Percentiles rank a stretch among this genome's conserved stretches.
Conservation (phyloP, 2,113 vertebrate genomes). For the Edolisoma coerulescens region DNA sequence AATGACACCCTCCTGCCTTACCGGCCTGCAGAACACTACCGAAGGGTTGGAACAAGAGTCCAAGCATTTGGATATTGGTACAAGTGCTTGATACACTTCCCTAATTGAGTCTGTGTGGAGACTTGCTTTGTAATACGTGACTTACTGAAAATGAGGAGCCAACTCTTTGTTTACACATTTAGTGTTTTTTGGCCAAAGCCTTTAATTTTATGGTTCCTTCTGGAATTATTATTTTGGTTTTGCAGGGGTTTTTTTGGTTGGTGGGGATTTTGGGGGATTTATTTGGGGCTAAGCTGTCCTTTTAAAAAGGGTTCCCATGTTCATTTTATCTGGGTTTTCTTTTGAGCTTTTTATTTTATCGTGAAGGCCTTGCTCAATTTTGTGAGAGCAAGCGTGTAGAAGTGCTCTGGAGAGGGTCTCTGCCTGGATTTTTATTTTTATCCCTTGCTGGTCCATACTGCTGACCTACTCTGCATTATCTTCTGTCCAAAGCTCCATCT, state of each 20-base stretch:
- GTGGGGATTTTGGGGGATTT: not conserved
- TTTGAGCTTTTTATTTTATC: not conserved
- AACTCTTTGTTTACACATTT: not conserved
- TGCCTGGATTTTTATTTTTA: not conserved
- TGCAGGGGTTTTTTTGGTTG: not conserved
- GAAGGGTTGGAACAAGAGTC: not conserved
- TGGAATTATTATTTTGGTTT: not conserved
- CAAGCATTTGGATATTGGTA: not conserved
- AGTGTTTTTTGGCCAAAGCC: not conserved
- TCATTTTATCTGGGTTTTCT: not conserved
- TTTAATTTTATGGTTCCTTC: not conserved
- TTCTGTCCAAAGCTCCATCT: not conserved
- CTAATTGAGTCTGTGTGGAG: not conserved
- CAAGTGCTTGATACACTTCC: fast-evolving
- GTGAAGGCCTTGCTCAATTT: not conserved
- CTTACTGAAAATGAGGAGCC: not conserved
- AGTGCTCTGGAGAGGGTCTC: not conserved
- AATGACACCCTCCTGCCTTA: not conserved
- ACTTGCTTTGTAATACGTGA: not conserved
- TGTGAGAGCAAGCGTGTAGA: not conserved
- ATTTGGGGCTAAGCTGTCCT: not conserved
- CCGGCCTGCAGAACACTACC: not conserved
- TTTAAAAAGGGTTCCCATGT: not conserved
- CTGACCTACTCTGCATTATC: not conserved
- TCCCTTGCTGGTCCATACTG: not conserved